Conservation (phyloP, 1,140 invertebrate species). For the Bombus pyrosoma region DNA sequence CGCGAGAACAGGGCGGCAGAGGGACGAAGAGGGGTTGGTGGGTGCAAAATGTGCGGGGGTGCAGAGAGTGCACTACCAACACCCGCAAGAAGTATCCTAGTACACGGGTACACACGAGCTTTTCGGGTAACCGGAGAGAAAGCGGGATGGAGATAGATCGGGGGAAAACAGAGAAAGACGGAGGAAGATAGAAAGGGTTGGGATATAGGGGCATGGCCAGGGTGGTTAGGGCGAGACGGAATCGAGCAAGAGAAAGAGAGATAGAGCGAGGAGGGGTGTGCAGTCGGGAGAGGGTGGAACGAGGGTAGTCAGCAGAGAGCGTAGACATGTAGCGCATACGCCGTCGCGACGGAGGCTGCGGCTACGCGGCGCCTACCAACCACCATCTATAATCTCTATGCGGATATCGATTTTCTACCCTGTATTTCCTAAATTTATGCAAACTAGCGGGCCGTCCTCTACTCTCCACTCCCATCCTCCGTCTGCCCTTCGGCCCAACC, state of each 20-base stretch:
- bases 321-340: constrained; percentile 79
- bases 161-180: constrained; percentile 3
- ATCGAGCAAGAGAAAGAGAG: neutral
- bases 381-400: constrained; percentile 84
- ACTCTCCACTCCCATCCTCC: constrained; percentile 34
- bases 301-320: constrained; percentile 58
- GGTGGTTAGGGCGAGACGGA: neutral
- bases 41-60: constrained; percentile 25
- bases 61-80: constrained; percentile 44
- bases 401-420: constrained; percentile 82
- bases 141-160: constrained; percentile 12
- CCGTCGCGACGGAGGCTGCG: constrained; percentile 83
- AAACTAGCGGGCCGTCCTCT: constrained; percentile 76
- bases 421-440: constrained; percentile 84
- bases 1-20: constrained; percentile 42
- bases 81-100: constrained; percentile 58
- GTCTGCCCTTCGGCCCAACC: constrained; percentile 32
- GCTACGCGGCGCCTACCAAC: constrained; percentile 83
- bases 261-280: constrained; percentile 5
- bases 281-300: constrained; percentile 1
- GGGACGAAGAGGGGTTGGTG: neutral
- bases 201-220: neutral
- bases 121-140: constrained; percentile 50
- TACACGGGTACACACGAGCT: constrained; percentile 56
- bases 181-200: constrained; percentile 13